These are phyloP conservation scores for Delphinus delphis DNA, from an alignment of 2,113 vertebrate species.

Conservation along the genomic window DNA sequence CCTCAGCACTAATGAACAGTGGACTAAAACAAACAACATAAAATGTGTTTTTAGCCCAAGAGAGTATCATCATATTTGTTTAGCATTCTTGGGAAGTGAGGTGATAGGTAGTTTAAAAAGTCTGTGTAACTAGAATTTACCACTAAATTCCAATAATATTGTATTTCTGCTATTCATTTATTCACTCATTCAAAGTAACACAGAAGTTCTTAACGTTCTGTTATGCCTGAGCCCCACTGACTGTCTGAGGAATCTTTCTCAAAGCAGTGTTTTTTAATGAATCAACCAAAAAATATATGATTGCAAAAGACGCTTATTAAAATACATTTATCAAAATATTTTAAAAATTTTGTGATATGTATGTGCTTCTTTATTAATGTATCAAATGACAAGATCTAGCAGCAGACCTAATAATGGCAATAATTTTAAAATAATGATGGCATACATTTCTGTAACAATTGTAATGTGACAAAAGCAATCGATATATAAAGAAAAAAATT, in stretches of 20 bases:
- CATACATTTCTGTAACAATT: background rate
- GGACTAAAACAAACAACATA: background rate
- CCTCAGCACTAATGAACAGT: background rate
- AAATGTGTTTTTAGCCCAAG: background rate
- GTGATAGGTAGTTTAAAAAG: background rate
- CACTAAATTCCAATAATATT: background rate
- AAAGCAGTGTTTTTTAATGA: background rate
- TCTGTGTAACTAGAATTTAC: background rate
- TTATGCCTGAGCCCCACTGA: background rate
- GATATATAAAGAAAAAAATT: background rate
- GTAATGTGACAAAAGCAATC: background rate
- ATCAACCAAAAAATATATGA: background rate
- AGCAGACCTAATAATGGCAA: background rate
- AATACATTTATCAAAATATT: conserved; percentile 3
- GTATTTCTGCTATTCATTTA: background rate
- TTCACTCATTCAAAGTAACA: conserved; percentile 9
- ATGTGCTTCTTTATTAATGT: background rate
- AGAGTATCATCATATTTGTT: background rate
- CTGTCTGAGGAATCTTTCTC: background rate
- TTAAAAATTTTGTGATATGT: background rate
- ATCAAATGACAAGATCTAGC: background rate
- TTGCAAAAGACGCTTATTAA: background rate
- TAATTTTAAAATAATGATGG: background rate
- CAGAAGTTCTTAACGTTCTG: background rate
- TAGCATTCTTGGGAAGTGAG: background rate